Conservation (phyloP, 2,888 invertebrate genomes). For the Dynastes hyllus region DNA sequence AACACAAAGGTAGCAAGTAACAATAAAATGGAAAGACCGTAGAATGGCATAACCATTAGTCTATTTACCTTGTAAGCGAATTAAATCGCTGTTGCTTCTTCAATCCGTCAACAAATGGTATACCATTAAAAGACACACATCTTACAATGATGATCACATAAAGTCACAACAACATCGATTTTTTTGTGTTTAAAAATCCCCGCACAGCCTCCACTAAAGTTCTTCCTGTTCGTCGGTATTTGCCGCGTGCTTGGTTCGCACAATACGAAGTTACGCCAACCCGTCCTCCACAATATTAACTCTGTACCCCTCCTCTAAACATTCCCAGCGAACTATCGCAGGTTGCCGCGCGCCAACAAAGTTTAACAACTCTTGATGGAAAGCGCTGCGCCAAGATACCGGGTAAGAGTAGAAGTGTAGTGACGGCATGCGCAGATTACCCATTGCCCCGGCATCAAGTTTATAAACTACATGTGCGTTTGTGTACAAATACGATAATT, state of each 20-base stretch:
- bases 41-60: not conserved
- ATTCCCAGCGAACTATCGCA: conserved; percentile 16
- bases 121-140: conserved; percentile 9
- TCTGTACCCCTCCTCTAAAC: conserved; percentile 7
- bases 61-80: conserved; percentile 29
- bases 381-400: conserved; percentile 2
- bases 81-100: conserved; percentile 12
- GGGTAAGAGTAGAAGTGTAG: conserved; percentile 24
- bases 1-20: not conserved
- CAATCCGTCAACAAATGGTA: conserved; percentile 29
- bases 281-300: not conserved
- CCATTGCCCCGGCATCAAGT: conserved; percentile 2
- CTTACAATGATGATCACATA: conserved; percentile 7
- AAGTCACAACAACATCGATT: conserved; percentile 19
- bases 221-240: not conserved
- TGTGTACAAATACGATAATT: conserved; percentile 41
- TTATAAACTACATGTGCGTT: conserved; percentile 23
- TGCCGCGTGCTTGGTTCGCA: conserved; percentile 5
- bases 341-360: conserved; percentile 8
- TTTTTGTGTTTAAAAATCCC: not conserved
- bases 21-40: not conserved
- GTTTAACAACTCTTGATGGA: conserved; percentile 18
- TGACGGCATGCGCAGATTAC: conserved; percentile 34
- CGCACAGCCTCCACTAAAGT: conserved; percentile 5
- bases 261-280: conserved; percentile 4